These are phyloP conservation scores for Drosophila repletoides DNA, from an alignment of 1,140 invertebrate species.

Conservation along the genomic window DNA sequence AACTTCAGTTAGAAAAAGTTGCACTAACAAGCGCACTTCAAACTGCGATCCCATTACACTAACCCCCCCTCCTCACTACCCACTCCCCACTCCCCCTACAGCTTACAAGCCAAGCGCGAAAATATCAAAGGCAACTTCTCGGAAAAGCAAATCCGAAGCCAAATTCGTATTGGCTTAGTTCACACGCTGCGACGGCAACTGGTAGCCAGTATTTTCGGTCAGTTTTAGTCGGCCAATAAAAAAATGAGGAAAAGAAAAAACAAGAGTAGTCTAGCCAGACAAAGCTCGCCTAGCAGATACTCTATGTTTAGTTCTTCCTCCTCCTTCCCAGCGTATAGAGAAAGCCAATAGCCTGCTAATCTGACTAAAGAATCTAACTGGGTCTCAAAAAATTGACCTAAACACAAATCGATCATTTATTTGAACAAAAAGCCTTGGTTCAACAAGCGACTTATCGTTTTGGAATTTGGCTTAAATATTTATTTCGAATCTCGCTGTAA, in stretches of 20 bases:
- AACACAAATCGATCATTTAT: no score
- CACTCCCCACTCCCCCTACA: background rate
- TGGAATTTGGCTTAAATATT: no score
- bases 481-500: no score
- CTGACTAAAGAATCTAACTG: no score
- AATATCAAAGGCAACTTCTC: constrained; percentile 68
- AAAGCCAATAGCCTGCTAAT: no score
- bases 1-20: constrained; percentile 66
- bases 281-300: no score
- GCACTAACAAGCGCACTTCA: constrained; percentile 67
- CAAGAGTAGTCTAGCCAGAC: no score
- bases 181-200: constrained; percentile 58
- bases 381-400: no score
- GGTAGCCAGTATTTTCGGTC: constrained; percentile 49
- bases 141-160: constrained; percentile 13
- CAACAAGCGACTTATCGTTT: no score
- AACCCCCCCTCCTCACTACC: background rate
- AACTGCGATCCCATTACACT: constrained; percentile 21
- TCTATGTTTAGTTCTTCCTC: no score
- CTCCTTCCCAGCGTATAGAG: no score
- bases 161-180: constrained; percentile 49
- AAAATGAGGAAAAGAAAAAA: constrained; percentile 16
- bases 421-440: no score
- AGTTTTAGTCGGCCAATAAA: constrained; percentile 26
- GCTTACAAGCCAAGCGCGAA: constrained; percentile 29